Conservation (phyloP, 2,797 vertebrate species). For the Gymnoscopelus braueri region DNA sequence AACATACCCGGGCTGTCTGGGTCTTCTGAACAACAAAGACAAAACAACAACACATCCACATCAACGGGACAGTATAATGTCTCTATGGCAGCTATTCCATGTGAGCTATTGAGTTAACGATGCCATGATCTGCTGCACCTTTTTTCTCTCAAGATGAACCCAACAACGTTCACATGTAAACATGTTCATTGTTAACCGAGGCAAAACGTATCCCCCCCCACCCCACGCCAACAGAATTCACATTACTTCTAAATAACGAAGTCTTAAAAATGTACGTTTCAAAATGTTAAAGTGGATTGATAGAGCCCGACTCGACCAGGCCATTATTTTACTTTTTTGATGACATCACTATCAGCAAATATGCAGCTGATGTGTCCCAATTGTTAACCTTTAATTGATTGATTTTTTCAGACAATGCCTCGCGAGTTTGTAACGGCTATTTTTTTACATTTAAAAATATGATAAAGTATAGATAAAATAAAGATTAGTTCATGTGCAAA, state of each 20-base stretch:
- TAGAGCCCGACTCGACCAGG: too few species aligned
- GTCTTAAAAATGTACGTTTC: too few species aligned
- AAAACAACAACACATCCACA: conserved; percentile 73
- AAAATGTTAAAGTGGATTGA: too few species aligned
- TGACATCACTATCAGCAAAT: too few species aligned
- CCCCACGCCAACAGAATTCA: conserved; percentile 24
- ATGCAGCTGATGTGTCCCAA: too few species aligned
- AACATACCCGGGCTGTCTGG: conserved; percentile 85
- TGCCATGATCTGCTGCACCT: conserved; percentile 44
- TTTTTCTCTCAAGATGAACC: conserved; percentile 51
- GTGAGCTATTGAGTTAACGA: conserved; percentile 64
- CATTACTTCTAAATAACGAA: too few species aligned
- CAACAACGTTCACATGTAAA: conserved; percentile 1
- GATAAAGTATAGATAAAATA: not conserved
- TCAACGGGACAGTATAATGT: conserved; percentile 71
- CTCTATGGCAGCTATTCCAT: conserved; percentile 79
- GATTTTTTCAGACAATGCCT: too few species aligned
- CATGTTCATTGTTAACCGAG: conserved; percentile 58
- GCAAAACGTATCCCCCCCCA: too few species aligned
- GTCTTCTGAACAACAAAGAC: conserved; percentile 80
- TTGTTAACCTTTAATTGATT: too few species aligned
- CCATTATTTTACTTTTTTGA: too few species aligned
- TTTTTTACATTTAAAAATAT: too few species aligned
- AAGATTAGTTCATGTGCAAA: not conserved
- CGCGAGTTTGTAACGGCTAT: too few species aligned